Evolutionary conservation across 2,797 vertebrate genomes (phyloP), one percentile per base, ranked within the genome.

Genomic region (Micrastur ruficollis): DNA sequence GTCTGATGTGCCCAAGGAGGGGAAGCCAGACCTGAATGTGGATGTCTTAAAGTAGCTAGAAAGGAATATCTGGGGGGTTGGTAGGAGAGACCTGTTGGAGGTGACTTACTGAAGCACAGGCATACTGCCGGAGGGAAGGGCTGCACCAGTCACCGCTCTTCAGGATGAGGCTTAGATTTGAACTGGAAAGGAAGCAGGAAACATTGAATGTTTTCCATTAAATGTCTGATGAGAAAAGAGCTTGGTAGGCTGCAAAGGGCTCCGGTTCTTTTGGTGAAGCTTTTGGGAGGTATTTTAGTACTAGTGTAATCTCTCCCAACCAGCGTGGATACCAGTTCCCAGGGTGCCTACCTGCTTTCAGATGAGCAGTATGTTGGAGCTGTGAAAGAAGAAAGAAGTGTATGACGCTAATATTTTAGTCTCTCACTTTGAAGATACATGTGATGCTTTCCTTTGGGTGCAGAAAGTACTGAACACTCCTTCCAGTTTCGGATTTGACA

Each of bases 91-190:
- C 25, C 61, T 49, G 10, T 20, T 38, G 47, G 40, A 49, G 27
- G 38, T 67, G 55, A 81, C 87, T 62, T 95, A 92, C 95, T 3
- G 20, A 34, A 25, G 91, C 81, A n/a, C 96, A 97, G 8, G 89
- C 94, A 4, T 95, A 95, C 49, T 96, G 92, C 10, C 8, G 46
- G 61, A 97, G 47, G 7, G 92, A 52, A 22, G 73, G 75, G 4
- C 25, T 19, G 79, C 96, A 96, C 61, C 62, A 40, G 81, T 89
- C 36, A 9, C 42, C 47, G 1, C 15, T 55, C 53, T 34, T 38
- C 49, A 92, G 44, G 27, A 58, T n/a, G 14, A 27, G 29, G 32
- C 82, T 72, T n/a, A 90, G 31, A 42, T 92, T 83, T 16, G 36
- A 15, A 47, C 96, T 97, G 78, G 36, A 76, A 73, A 81, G 53